phyloP scores from a whole-genome alignment of 1,140 invertebrate species.

The Drosophila pachea region DNA sequence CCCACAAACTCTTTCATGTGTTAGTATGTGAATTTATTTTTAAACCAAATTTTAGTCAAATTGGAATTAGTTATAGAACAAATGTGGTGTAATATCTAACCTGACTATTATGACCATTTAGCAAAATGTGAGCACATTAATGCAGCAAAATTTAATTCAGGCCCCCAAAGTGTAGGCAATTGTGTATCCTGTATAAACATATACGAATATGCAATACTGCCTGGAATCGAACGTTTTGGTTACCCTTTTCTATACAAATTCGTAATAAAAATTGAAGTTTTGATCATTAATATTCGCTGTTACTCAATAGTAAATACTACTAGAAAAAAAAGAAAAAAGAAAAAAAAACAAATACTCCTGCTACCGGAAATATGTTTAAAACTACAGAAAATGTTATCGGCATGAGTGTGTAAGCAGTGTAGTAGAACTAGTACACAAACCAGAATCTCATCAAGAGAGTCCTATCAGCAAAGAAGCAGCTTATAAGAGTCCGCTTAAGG shows the following conservation, averaged over 20 bases:
- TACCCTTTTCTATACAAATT: constrained; percentile 23
- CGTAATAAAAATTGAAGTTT: constrained; percentile 40
- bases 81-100: background rate
- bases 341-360: too few species aligned
- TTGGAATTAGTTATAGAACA: constrained; percentile 17
- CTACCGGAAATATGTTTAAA: too few species aligned
- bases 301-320: background rate
- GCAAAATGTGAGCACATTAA: constrained; percentile 21
- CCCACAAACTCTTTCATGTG: constrained; percentile 11
- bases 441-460: too few species aligned
- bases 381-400: too few species aligned
- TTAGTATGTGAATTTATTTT: constrained; percentile 30
- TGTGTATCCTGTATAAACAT: constrained; percentile 3
- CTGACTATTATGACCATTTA: constrained; percentile 1
- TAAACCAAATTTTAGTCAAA: constrained; percentile 38
- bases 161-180: constrained; percentile 11
- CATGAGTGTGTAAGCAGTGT: too few species aligned
- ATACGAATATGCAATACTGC: constrained; percentile 7
- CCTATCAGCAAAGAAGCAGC: too few species aligned
- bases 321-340: too few species aligned
- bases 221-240: constrained; percentile 7
- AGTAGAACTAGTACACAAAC: too few species aligned
- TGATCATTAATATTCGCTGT: background rate
- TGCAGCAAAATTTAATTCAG: constrained; percentile 18
- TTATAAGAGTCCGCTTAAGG: background rate